phyloP scores from a whole-genome alignment of 37 sponge, comb jelly and placozoan species.

The Axinella damicornis region DNA sequence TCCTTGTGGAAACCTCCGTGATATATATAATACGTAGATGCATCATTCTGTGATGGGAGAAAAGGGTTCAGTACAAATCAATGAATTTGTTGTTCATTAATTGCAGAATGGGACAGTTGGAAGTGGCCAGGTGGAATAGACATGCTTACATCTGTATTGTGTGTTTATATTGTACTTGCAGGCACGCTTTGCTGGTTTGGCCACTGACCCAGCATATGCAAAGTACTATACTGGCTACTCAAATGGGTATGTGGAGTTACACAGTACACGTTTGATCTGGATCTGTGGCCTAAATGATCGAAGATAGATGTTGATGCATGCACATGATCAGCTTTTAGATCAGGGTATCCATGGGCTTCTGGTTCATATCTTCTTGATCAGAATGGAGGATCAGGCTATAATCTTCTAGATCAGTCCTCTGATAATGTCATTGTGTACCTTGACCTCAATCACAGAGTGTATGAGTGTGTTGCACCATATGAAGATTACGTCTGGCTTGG shows the following conservation, averaged over 20 bases:
- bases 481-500: conserved; percentile 66
- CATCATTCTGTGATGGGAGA: too few species aligned
- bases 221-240: conserved; percentile 31
- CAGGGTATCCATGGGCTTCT: too few species aligned
- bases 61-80: too few species aligned
- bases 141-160: background rate
- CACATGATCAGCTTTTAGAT: too few species aligned
- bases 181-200: conserved; percentile 54
- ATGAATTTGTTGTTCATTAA: too few species aligned
- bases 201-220: conserved; percentile 45
- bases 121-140: background rate
- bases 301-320: too few species aligned
- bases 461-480: conserved; percentile 30
- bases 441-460: conserved; percentile 21
- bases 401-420: background rate
- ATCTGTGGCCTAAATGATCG: background rate
- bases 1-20: too few species aligned
- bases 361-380: too few species aligned
- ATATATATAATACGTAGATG: too few species aligned
- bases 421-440: background rate
- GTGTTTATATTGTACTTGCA: background rate
- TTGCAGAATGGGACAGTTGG: too few species aligned
- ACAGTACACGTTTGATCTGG: background rate
- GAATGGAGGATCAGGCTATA: too few species aligned
- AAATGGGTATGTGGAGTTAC: conserved; percentile 25